Conservation (phyloP, 2,888 invertebrate species). For the Pristionchus mayeri region DNA sequence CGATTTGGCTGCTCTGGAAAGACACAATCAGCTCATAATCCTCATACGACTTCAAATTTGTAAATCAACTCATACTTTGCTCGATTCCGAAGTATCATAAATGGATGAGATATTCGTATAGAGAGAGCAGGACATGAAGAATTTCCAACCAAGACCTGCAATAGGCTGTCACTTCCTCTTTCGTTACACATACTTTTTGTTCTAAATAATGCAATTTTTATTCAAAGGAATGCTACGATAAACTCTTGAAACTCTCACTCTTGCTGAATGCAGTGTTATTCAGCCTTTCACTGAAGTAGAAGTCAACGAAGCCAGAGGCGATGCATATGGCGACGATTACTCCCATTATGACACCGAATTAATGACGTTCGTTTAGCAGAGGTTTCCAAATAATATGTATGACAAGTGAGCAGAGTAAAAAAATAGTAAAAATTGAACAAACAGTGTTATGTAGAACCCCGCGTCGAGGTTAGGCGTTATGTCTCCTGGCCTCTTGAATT, state of each 20-base stretch:
- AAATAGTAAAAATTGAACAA: neutral
- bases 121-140: too few relatives aligned
- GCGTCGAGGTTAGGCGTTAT: neutral
- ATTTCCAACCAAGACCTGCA: too few relatives aligned
- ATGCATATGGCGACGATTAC: neutral
- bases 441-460: constrained; percentile 40
- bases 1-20: constrained; percentile 43
- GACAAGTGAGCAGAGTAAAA: neutral
- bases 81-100: too few relatives aligned
- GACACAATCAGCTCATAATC: too few relatives aligned
- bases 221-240: too few relatives aligned
- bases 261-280: neutral
- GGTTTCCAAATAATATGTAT: neutral
- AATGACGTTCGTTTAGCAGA: neutral
- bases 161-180: too few relatives aligned
- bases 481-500: neutral
- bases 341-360: constrained; percentile 13
- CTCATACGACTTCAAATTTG: too few relatives aligned
- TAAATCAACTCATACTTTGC: too few relatives aligned
- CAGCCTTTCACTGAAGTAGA: neutral
- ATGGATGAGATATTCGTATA: too few relatives aligned
- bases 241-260: too few relatives aligned
- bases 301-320: constrained; percentile 14
- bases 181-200: too few relatives aligned
- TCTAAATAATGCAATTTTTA: too few relatives aligned